A percentile compares a stretch with the other conserved stretches of the same genome.
Evolutionary conservation across 1,140 invertebrate species (phyloP).

Genomic region (Lasioglossum baleicum): DNA sequence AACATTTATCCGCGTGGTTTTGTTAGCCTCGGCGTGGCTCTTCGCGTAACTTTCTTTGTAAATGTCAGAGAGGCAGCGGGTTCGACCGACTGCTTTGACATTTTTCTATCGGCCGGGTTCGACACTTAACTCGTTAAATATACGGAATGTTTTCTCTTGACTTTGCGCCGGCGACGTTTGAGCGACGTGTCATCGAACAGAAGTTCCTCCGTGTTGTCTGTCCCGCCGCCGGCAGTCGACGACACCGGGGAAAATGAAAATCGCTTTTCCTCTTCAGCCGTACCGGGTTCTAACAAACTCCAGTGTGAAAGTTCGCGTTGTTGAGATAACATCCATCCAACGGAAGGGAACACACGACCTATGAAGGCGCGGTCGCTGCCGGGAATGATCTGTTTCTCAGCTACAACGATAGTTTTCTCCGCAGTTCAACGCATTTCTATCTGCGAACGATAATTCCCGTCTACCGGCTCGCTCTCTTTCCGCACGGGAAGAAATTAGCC

Average conservation of each 20-base stretch:
- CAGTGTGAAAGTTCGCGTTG: constrained; percentile 41
- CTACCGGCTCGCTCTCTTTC: not conserved
- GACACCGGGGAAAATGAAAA: constrained; percentile 28
- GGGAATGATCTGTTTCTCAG: constrained; percentile 19
- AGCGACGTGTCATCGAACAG: not conserved
- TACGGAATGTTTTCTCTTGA: constrained; percentile 12
- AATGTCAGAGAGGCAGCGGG: constrained; percentile 65
- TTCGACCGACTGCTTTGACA: not conserved
- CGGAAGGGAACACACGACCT: not conserved
- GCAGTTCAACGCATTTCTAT: not conserved
- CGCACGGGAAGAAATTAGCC: not conserved
- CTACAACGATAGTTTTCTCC: constrained; percentile 9
- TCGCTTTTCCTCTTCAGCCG: constrained; percentile 23
- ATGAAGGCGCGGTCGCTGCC: constrained; percentile 15
- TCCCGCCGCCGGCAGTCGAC: not conserved
- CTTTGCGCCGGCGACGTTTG: not conserved
- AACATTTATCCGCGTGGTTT: constrained; percentile 18
- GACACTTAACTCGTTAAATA: not conserved
- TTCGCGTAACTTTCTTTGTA: constrained; percentile 59
- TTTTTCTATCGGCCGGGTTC: not conserved
- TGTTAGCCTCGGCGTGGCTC: not conserved
- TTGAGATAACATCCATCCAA: constrained; percentile 16
- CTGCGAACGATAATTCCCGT: not conserved
- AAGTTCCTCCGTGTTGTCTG: not conserved
- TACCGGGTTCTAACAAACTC: not conserved